These are phyloP conservation scores for Gadopsis marmoratus DNA, from an alignment of 2,797 vertebrate species.

Conservation along the genomic window DNA sequence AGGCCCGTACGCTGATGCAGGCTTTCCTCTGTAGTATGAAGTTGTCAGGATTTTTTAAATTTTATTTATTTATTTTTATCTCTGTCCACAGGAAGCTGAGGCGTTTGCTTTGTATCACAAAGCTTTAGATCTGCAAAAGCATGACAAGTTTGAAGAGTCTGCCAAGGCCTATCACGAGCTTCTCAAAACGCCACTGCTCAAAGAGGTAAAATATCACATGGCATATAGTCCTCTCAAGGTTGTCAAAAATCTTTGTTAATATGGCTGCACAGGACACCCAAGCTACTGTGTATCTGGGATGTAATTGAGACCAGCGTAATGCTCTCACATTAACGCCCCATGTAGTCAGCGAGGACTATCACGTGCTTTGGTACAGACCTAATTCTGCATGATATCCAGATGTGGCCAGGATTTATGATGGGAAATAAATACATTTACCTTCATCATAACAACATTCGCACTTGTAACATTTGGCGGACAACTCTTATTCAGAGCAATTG, in stretches of 20 bases:
- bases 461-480: neutral
- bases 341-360: neutral
- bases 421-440: neutral
- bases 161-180: conserved; percentile 96
- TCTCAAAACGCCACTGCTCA: conserved; percentile 93
- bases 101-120: conserved; percentile 98
- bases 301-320: neutral
- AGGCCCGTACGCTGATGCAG: neutral
- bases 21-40: neutral
- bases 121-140: conserved; percentile 98
- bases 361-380: neutral
- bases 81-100: conserved; percentile 91
- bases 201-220: conserved; percentile 87
- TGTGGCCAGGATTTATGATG: neutral
- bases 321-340: neutral
- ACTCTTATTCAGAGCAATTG: neutral
- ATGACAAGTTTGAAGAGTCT: conserved; percentile 97
- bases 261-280: neutral
- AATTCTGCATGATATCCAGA: neutral
- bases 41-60: no score
- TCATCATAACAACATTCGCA: neutral
- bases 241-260: neutral
- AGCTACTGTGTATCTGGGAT: neutral
- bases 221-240: neutral
- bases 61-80: neutral